These are phyloP conservation scores for Characodon lateralis DNA, from an alignment of 2,797 vertebrate species.

Conservation along the genomic window DNA sequence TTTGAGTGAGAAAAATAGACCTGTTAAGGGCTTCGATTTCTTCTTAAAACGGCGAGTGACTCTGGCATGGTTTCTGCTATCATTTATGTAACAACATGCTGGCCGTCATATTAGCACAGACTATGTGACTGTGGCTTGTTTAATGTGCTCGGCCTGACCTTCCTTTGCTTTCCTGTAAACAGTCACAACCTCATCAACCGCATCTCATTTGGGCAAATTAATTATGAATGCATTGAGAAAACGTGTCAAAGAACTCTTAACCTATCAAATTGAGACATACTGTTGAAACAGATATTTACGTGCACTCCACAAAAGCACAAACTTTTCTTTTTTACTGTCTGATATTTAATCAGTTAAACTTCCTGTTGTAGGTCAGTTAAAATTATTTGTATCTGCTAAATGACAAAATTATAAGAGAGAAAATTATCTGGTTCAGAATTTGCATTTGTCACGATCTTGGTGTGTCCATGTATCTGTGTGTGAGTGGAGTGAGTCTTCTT, in stretches of 20 bases:
- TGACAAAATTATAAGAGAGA: no score
- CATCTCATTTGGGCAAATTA: not conserved
- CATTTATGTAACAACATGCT: slow-evolving; percentile 40
- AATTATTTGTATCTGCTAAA: no score
- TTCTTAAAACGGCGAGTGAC: slow-evolving; percentile 20
- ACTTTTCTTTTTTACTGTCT: no score
- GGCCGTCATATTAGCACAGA: slow-evolving; percentile 39
- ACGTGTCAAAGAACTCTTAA: not conserved
- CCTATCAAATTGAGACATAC: no score
- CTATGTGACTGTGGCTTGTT: slow-evolving; percentile 29
- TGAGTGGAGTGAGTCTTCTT: no score
- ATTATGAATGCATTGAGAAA: not conserved
- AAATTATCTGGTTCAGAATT: no score
- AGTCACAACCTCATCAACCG: not conserved
- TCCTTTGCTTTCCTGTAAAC: not conserved
- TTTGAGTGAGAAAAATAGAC: slow-evolving; percentile 37
- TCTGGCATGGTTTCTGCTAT: slow-evolving; percentile 19
- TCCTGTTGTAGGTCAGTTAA: no score
- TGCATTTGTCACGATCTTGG: no score
- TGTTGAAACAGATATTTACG: no score
- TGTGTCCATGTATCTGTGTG: no score
- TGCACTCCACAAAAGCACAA: no score
- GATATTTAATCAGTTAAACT: no score
- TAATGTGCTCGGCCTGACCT: slow-evolving; percentile 3
- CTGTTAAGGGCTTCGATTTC: slow-evolving; percentile 35